Percentiles rank a stretch among this genome's conserved stretches.
These are phyloP conservation scores for Drosophila littoralis DNA, from an alignment of 1,140 invertebrate species.

Conservation along the genomic window DNA sequence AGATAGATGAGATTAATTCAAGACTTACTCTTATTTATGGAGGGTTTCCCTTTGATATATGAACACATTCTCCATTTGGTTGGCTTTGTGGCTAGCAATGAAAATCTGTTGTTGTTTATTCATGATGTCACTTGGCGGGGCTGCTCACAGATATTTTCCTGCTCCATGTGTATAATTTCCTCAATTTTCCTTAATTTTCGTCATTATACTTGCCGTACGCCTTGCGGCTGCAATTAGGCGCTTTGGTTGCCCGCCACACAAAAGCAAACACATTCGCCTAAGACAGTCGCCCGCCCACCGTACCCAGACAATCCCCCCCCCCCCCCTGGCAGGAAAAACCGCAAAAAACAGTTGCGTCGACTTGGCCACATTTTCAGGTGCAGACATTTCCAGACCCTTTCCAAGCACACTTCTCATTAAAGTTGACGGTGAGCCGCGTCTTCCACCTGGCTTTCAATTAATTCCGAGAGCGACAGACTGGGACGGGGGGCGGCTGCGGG, in stretches of 20 bases:
- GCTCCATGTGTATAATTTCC: slow-evolving; percentile 17
- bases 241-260: slow-evolving; percentile 22
- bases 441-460: slow-evolving; percentile 42
- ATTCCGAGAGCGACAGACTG: slow-evolving; percentile 1
- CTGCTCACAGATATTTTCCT: slow-evolving; percentile 2
- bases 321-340: neutral
- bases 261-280: neutral
- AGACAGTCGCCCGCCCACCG: no score
- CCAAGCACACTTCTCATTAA: slow-evolving; percentile 23
- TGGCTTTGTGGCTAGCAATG: no score
- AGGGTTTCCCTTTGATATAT: neutral
- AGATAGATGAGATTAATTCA: no score
- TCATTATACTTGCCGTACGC: slow-evolving; percentile 31
- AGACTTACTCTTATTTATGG: no score
- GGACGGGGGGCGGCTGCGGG: no score
- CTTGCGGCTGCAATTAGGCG: slow-evolving; percentile 54
- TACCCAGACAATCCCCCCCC: no score
- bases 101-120: no score
- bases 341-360: slow-evolving; percentile 2
- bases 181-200: slow-evolving; percentile 25
- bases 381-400: neutral
- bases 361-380: slow-evolving; percentile 6
- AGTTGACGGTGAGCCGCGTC: slow-evolving; percentile 22
- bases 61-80: no score
- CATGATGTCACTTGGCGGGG: neutral